A percentile compares a stretch with the other conserved stretches of the same genome.
Conservation (phyloP, 2,888 invertebrate genomes). For the Amorpha juglandis region DNA sequence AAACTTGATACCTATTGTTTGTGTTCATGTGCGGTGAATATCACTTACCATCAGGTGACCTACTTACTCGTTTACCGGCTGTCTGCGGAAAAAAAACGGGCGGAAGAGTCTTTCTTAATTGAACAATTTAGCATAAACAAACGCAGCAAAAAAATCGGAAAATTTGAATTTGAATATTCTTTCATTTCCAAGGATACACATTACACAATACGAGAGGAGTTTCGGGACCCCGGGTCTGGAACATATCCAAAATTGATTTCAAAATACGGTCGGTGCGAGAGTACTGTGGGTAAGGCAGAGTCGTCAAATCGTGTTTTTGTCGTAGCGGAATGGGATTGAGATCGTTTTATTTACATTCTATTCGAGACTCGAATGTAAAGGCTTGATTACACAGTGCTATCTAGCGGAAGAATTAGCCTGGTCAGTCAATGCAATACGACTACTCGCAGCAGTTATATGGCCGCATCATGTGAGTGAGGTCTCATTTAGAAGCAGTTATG, state of each 20-base stretch:
- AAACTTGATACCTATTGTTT: too few relatives aligned
- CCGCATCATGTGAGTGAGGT: too few relatives aligned
- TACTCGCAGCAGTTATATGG: too few relatives aligned
- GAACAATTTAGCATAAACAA: neutral
- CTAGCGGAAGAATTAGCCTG: neutral
- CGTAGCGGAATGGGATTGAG: conserved; percentile 27
- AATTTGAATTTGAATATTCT: neutral
- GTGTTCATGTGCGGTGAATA: too few relatives aligned
- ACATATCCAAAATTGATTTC: conserved; percentile 20
- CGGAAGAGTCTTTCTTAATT: neutral
- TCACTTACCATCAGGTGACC: too few relatives aligned
- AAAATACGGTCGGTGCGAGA: neutral
- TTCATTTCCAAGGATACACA: neutral
- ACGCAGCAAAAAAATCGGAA: neutral
- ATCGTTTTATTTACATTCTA: conserved; percentile 64
- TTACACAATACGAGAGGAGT: conserved; percentile 1
- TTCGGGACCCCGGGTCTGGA: conserved; percentile 8
- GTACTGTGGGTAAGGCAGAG: neutral
- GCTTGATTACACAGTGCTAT: neutral
- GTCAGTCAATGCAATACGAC: neutral
- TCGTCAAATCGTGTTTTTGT: conserved; percentile 10
- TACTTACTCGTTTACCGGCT: too few relatives aligned
- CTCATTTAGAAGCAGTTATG: too few relatives aligned
- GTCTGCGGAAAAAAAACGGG: too few relatives aligned
- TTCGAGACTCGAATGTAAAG: conserved; percentile 46